These are phyloP conservation scores for Bombus waltoni DNA, from an alignment of 1,140 invertebrate genomes.

Conservation along the genomic window DNA sequence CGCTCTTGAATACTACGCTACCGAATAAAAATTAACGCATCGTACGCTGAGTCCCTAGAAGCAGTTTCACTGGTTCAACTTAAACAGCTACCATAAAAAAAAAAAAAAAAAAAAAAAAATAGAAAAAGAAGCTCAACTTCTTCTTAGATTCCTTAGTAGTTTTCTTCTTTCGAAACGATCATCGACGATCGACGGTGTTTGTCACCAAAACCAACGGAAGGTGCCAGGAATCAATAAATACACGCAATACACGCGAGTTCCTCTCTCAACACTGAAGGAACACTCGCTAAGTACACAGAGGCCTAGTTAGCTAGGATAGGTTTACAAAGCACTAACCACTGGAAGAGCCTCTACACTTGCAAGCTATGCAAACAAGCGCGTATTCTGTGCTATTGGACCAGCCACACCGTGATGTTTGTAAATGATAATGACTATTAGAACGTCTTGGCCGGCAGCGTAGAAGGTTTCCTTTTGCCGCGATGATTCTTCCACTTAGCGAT, in stretches of 20 bases:
- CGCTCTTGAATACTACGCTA: not conserved
- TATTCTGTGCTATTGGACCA: constrained; percentile 20
- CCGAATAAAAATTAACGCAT: not conserved
- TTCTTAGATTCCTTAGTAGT: not conserved
- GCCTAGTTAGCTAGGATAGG: constrained; percentile 62
- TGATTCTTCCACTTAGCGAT: constrained; percentile 72
- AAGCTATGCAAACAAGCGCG: constrained; percentile 65
- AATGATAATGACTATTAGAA: constrained; percentile 74
- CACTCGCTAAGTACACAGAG: constrained; percentile 42
- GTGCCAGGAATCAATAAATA: not conserved
- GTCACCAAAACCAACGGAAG: constrained; percentile 2
- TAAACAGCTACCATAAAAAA: not conserved
- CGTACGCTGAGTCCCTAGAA: not conserved
- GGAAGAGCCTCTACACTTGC: constrained; percentile 61
- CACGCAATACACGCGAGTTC: constrained; percentile 10
- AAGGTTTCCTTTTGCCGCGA: constrained; percentile 53
- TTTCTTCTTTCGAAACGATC: not conserved
- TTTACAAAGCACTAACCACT: constrained; percentile 64
- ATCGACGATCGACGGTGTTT: not conserved
- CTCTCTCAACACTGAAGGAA: constrained; percentile 36
- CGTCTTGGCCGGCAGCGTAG: constrained; percentile 36
- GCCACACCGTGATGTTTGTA: constrained; percentile 62
- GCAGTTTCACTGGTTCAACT: not conserved
- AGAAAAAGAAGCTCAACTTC: not conserved
- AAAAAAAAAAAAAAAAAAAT: too few relatives aligned